A percentile compares a stretch with the other conserved stretches of the same genome.
These are phyloP conservation scores for Acanthisitta chloris DNA, from an alignment of 2,113 vertebrate species.

Conservation along the genomic window DNA sequence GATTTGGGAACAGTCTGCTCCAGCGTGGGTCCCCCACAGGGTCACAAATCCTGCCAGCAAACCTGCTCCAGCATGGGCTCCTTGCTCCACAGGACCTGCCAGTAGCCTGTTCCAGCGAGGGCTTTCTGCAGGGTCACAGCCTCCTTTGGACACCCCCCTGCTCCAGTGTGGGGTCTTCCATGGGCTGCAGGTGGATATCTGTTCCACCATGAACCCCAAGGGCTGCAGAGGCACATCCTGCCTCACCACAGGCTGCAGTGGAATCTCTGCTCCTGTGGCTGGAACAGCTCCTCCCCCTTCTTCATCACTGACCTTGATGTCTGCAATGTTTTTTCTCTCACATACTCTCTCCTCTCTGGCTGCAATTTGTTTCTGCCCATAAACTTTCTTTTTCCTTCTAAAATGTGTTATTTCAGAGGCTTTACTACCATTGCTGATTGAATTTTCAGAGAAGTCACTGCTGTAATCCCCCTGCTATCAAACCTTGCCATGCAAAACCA, in stretches of 20 bases:
- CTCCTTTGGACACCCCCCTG: neutral
- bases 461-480: neutral
- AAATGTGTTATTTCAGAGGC: neutral
- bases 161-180: neutral
- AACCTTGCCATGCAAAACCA: neutral
- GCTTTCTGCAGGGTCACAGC: neutral
- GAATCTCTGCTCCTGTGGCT: neutral
- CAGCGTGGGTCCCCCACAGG: neutral
- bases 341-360: neutral
- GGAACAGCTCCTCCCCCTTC: neutral
- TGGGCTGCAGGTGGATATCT: neutral
- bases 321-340: neutral
- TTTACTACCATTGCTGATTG: fast-evolving
- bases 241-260: neutral
- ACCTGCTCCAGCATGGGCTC: neutral
- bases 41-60: neutral
- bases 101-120: neutral
- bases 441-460: neutral
- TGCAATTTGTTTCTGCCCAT: neutral
- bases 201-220: neutral
- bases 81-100: neutral
- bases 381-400: neutral
- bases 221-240: neutral
- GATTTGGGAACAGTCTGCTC: neutral
- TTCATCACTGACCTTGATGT: neutral